Evolutionary conservation across 2,797 vertebrate species (phyloP).

Genomic region (Myotis findleyi): DNA sequence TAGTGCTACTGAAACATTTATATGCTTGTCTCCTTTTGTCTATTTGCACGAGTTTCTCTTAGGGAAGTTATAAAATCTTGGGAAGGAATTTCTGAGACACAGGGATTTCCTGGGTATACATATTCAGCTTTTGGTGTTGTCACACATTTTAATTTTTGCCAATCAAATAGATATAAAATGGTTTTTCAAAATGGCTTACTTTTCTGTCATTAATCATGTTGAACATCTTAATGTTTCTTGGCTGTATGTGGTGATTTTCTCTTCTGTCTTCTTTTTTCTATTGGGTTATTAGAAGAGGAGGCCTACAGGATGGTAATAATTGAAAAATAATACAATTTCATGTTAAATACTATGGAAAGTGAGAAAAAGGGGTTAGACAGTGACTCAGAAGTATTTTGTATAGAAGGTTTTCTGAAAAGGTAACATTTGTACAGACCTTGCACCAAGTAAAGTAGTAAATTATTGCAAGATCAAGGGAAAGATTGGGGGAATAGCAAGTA

Average conservation of each 20-base stretch:
- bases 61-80: background rate
- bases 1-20: background rate
- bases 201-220: background rate
- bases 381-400: background rate
- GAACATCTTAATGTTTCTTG: background rate
- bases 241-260: background rate
- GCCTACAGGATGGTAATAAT: background rate
- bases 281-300: background rate
- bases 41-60: background rate
- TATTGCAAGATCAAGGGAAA: background rate
- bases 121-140: background rate
- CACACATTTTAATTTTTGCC: conserved; percentile 19
- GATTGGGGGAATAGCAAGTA: background rate
- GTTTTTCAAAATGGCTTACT: background rate
- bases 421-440: background rate
- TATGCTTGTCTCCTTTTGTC: background rate
- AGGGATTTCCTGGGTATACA: background rate
- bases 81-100: background rate
- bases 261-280: background rate
- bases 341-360: background rate
- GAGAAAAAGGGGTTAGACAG: background rate
- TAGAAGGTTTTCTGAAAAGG: background rate
- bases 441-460: background rate
- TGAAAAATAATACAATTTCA: background rate
- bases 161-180: background rate